Percentiles rank a stretch among this genome's conserved stretches.
Conservation (phyloP, 2,797 vertebrate genomes). For the Calcarius lapponicus region DNA sequence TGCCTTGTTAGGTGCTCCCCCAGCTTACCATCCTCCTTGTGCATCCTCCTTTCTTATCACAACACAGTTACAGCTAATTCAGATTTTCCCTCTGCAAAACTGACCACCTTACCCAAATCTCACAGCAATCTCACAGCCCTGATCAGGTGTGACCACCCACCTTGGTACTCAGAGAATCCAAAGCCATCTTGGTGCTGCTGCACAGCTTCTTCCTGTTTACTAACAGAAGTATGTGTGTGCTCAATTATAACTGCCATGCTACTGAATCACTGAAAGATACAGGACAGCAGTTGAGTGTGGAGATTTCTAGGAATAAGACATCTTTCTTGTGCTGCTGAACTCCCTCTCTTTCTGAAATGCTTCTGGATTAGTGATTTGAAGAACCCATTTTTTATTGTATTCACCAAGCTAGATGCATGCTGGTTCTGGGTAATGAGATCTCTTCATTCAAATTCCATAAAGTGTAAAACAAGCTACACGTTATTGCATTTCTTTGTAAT, state of each 20-base stretch:
- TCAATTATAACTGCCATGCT: background rate
- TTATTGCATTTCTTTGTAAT: background rate
- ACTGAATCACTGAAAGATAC: background rate
- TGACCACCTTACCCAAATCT: background rate
- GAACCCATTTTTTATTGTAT: background rate
- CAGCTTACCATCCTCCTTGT: background rate
- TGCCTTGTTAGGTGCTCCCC: background rate
- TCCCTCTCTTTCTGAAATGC: background rate
- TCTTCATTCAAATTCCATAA: background rate
- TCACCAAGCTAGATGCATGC: background rate
- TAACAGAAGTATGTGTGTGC: background rate
- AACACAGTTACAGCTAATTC: background rate
- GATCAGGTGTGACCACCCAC: background rate
- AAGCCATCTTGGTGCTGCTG: background rate
- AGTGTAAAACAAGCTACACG: background rate
- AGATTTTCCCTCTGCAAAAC: background rate
- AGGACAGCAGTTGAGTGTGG: background rate
- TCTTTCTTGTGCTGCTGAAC: background rate
- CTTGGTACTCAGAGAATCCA: background rate
- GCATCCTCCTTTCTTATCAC: background rate
- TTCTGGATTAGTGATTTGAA: background rate
- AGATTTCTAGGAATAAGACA: slow-evolving; percentile 12
- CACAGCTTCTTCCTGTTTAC: background rate
- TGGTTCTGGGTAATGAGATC: background rate
- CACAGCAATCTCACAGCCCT: background rate